These are phyloP conservation scores for Zelostemma sp. DNA, from an alignment of 1,140 invertebrate genomes.

Conservation along the genomic window DNA sequence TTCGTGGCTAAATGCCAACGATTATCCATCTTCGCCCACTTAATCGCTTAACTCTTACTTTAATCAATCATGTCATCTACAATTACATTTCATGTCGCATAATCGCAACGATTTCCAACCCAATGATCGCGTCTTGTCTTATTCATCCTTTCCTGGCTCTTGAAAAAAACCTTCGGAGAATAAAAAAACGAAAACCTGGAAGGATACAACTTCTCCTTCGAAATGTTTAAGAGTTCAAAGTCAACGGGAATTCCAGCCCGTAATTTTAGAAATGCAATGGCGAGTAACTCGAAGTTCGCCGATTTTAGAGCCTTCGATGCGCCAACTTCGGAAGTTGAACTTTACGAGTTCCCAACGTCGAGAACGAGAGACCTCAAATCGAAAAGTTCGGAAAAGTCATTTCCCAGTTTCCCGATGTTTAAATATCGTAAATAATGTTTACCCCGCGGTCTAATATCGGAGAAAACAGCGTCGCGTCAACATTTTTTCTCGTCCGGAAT, in stretches of 20 bases:
- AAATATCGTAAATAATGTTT: background rate
- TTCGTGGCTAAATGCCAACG: conserved; percentile 7
- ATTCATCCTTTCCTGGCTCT: too few species aligned
- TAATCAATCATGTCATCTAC: conserved; percentile 17
- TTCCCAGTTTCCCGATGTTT: background rate
- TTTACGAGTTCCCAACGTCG: background rate
- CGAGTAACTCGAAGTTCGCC: background rate
- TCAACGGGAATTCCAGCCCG: too few species aligned
- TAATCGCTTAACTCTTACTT: conserved; percentile 17
- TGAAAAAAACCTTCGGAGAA: too few species aligned
- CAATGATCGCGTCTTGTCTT: background rate
- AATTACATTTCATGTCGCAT: conserved; percentile 14
- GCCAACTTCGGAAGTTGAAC: background rate
- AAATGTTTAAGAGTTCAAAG: too few species aligned
- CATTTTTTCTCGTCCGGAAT: background rate
- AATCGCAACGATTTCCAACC: background rate
- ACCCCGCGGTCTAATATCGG: background rate
- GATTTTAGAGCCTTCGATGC: background rate
- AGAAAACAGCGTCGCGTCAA: background rate
- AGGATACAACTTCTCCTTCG: too few species aligned
- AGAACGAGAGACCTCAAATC: background rate
- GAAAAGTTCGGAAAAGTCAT: background rate
- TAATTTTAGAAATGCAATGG: too few species aligned
- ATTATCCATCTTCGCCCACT: conserved; percentile 16
- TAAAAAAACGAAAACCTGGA: too few species aligned